phyloP scores from a whole-genome alignment of 53 echinoderm and acorn worm genomes.

The Antedon mediterranea region DNA sequence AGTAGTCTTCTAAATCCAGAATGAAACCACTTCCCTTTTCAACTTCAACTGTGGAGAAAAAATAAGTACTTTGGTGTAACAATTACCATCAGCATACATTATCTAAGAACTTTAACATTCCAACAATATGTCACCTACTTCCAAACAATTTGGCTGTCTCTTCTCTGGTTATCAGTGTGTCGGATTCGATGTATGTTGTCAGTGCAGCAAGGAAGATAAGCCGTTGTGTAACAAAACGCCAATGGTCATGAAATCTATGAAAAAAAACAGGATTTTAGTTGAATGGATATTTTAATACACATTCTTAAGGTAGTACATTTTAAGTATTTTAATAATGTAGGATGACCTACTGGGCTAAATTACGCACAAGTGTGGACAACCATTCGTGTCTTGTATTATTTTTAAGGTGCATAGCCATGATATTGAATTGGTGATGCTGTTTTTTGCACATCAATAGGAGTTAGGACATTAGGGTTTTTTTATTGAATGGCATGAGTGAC shows the following conservation, averaged over 20 bases:
- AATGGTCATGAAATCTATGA: slow-evolving; percentile 84
- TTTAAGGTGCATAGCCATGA: too few species aligned
- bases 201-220: slow-evolving; percentile 61
- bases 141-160: slow-evolving; percentile 69
- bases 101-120: too few species aligned
- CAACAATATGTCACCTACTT: slow-evolving; percentile 34
- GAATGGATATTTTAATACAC: too few species aligned
- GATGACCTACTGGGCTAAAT: too few species aligned
- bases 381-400: too few species aligned
- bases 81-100: not conserved
- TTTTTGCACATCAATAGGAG: too few species aligned
- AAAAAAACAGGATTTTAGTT: not conserved
- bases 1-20: slow-evolving; percentile 77
- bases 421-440: too few species aligned
- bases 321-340: too few species aligned
- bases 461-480: too few species aligned
- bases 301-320: too few species aligned
- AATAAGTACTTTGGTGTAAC: not conserved
- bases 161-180: slow-evolving; percentile 64
- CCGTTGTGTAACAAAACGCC: slow-evolving; percentile 72
- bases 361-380: too few species aligned
- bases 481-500: too few species aligned
- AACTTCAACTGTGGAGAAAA: slow-evolving; percentile 34
- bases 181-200: slow-evolving; percentile 62
- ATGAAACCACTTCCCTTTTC: slow-evolving; percentile 72